Conservation (phyloP, 2,113 vertebrate species). For the Paracyprichromis sp. region DNA sequence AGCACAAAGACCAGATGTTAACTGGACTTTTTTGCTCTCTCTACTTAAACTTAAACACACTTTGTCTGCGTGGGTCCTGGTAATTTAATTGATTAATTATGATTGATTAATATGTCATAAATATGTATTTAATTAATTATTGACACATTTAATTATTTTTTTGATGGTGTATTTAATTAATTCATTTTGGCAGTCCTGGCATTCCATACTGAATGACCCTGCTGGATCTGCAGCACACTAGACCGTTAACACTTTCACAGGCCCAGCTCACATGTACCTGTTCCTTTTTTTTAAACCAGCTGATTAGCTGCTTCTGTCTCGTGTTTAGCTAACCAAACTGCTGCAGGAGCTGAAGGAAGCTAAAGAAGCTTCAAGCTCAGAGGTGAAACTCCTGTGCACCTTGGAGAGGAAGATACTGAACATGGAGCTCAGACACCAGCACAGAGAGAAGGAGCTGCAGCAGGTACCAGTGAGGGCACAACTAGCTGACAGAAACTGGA, state of each 20-base stretch:
- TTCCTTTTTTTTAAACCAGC: background rate
- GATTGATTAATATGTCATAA: background rate
- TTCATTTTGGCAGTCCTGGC: background rate
- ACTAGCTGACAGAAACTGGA: background rate
- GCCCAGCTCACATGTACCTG: background rate
- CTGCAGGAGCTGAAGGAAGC: constrained; percentile 84
- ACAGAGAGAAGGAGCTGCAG: constrained; percentile 82
- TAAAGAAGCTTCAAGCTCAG: constrained; percentile 81
- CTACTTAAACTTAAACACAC: background rate
- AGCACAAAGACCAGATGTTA: background rate
- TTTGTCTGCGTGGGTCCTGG: background rate
- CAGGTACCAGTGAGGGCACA: constrained; percentile 50
- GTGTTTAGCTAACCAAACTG: constrained; percentile 77
- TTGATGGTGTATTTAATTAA: background rate
- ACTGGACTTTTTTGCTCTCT: background rate
- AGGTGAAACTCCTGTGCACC: constrained; percentile 79
- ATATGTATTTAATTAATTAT: background rate
- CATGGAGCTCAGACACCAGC: constrained; percentile 80
- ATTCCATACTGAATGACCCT: background rate
- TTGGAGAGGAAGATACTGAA: constrained; percentile 84
- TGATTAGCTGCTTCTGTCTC: background rate
- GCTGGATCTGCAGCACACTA: background rate
- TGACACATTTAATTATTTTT: background rate
- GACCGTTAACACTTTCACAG: background rate
- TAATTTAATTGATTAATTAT: background rate